Conservation (phyloP, 2,888 invertebrate genomes). For the Macrosoma leucophasiata region DNA sequence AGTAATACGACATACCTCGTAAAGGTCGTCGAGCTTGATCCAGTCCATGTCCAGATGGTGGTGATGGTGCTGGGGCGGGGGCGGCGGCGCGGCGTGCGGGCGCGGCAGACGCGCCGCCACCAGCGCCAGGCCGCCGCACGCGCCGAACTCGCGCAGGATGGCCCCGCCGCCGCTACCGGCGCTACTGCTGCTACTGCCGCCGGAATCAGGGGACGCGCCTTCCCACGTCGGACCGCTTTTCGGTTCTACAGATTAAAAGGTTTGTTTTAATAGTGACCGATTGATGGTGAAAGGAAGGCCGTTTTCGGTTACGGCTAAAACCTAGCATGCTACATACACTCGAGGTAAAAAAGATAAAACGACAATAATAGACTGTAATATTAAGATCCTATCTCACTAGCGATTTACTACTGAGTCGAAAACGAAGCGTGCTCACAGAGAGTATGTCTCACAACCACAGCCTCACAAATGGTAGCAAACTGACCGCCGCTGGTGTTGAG, state of each 20-base stretch:
- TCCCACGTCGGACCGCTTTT: constrained; percentile 38
- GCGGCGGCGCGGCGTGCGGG: constrained; percentile 86
- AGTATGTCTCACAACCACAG: too few relatives aligned
- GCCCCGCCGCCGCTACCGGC: constrained; percentile 29
- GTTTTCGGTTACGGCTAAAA: neutral
- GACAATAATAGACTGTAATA: too few relatives aligned
- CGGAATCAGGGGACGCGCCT: constrained; percentile 80
- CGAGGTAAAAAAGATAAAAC: neutral
- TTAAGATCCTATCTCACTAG: too few relatives aligned
- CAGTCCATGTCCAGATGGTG: constrained; percentile 76
- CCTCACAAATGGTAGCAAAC: too few relatives aligned
- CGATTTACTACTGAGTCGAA: too few relatives aligned
- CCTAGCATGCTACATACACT: neutral
- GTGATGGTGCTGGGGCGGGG: constrained; percentile 69
- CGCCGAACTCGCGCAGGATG: constrained; percentile 89
- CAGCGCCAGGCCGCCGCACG: constrained; percentile 90
- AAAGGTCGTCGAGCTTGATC: constrained; percentile 79
- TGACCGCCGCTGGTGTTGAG: constrained; percentile 30
- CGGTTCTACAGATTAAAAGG: too few relatives aligned
- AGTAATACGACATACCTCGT: constrained; percentile 72
- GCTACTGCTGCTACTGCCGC: constrained; percentile 16
- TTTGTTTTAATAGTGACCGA: neutral
- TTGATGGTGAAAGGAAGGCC: neutral
- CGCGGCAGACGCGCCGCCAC: constrained; percentile 92
- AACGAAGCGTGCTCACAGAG: too few relatives aligned